Percentiles rank a stretch among this genome's conserved stretches.
These are phyloP conservation scores for Xyrauchen texanus DNA, from an alignment of 2,113 vertebrate species.

Conservation along the genomic window DNA sequence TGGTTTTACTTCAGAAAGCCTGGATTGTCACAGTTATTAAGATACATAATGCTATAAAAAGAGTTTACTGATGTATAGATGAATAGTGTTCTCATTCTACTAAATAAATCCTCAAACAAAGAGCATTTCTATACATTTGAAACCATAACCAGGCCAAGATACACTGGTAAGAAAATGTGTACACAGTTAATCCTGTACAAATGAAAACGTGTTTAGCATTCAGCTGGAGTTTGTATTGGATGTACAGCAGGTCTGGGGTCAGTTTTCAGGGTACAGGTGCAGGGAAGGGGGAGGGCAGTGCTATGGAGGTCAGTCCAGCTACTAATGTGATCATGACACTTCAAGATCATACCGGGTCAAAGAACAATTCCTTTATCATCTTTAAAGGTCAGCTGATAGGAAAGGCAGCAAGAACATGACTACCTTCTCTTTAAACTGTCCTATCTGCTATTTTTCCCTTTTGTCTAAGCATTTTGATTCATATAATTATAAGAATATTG, in stretches of 20 bases:
- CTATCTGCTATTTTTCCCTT: background rate
- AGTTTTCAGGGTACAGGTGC: background rate
- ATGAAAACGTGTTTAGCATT: background rate
- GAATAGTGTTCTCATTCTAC: too few species aligned
- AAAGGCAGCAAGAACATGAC: background rate
- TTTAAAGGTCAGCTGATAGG: constrained; percentile 29
- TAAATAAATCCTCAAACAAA: too few species aligned
- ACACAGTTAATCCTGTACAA: too few species aligned
- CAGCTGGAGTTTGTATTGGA: constrained; percentile 5
- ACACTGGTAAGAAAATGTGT: too few species aligned
- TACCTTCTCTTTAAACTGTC: background rate
- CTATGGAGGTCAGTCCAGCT: constrained; percentile 22
- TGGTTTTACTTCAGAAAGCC: too few species aligned
- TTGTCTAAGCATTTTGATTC: background rate
- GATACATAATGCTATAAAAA: too few species aligned
- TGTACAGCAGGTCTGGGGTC: background rate
- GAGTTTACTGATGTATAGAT: too few species aligned
- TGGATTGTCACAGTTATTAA: too few species aligned
- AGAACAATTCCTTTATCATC: constrained; percentile 9
- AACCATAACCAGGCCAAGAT: too few species aligned
- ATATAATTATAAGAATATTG: background rate
- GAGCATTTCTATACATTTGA: too few species aligned
- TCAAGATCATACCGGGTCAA: constrained; percentile 12
- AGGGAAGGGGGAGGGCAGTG: background rate
- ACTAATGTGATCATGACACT: constrained; percentile 25